phyloP scores from a whole-genome alignment of 2,113 vertebrate species.

The Nothoprocta pentlandii region DNA sequence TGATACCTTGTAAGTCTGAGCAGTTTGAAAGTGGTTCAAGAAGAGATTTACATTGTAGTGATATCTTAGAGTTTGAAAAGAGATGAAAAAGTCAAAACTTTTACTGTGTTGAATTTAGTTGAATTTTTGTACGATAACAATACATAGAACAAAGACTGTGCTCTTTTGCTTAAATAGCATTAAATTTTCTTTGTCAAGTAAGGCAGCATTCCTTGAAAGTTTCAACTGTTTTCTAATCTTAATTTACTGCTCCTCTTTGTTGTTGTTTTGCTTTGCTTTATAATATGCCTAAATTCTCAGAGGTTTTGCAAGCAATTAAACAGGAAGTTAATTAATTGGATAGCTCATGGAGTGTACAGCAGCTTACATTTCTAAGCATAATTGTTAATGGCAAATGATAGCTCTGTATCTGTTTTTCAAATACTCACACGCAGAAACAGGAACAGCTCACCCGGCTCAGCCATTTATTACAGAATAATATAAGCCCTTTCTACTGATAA shows the following conservation, averaged over 20 bases:
- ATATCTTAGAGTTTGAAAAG: background rate
- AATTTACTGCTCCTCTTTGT: slow-evolving; percentile 8
- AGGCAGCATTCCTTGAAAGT: background rate
- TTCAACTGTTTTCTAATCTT: background rate
- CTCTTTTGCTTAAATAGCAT: background rate
- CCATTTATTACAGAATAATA: background rate
- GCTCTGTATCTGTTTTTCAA: slow-evolving; percentile 1
- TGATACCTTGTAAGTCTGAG: background rate
- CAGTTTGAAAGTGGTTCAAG: background rate
- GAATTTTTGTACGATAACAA: background rate
- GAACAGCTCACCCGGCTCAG: background rate
- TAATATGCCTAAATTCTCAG: background rate
- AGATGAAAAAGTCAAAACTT: background rate
- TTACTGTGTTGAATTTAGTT: background rate
- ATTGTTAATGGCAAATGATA: background rate
- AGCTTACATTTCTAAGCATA: fast-evolving
- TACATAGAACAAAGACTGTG: background rate
- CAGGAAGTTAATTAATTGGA: background rate
- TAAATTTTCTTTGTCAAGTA: slow-evolving; percentile 27
- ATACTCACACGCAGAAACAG: background rate
- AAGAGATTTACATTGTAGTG: background rate
- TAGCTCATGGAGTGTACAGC: background rate
- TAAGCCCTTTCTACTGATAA: background rate
- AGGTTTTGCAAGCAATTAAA: background rate
- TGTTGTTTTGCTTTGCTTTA: background rate